Evolutionary conservation across 2,888 invertebrate species (phyloP).

Genomic region (Acanthacorydalis orientalis): DNA sequence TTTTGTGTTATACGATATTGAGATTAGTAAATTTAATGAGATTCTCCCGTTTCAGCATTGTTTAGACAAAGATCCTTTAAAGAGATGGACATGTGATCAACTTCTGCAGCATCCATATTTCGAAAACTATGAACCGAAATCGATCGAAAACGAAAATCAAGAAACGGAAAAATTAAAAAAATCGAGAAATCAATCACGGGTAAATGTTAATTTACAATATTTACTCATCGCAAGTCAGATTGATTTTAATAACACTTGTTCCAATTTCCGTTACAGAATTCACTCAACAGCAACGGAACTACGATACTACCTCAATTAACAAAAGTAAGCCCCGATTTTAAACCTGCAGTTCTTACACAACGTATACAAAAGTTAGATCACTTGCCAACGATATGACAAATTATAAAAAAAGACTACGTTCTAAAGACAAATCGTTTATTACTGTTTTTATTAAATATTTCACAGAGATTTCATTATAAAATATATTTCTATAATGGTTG

Average conservation of each 20-base stretch:
- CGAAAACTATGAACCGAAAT: slow-evolving; percentile 69
- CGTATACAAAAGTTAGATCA: slow-evolving; percentile 38
- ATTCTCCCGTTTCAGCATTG: slow-evolving; percentile 56
- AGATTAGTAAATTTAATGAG: no score
- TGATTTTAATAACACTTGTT: no score
- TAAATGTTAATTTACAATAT: slow-evolving; percentile 20
- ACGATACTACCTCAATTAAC: slow-evolving; percentile 51
- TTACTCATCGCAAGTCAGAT: not conserved
- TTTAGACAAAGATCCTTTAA: slow-evolving; percentile 83
- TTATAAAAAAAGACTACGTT: slow-evolving; percentile 18
- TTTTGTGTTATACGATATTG: no score
- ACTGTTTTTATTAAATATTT: no score
- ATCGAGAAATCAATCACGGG: slow-evolving; percentile 43
- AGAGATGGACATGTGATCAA: slow-evolving; percentile 84
- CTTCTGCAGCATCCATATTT: slow-evolving; percentile 82
- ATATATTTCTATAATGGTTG: no score
- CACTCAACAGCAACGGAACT: slow-evolving; percentile 30
- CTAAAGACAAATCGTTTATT: slow-evolving; percentile 11
- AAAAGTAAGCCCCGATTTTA: slow-evolving; percentile 34
- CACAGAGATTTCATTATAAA: no score
- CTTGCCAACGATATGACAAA: slow-evolving; percentile 57
- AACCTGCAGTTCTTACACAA: slow-evolving; percentile 27
- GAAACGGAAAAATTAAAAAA: slow-evolving; percentile 40
- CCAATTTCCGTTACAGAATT: slow-evolving; percentile 23
- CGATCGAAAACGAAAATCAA: slow-evolving; percentile 52